These are phyloP conservation scores for Miniopterus natalensis DNA, from an alignment of 2,113 vertebrate genomes.

Conservation along the genomic window DNA sequence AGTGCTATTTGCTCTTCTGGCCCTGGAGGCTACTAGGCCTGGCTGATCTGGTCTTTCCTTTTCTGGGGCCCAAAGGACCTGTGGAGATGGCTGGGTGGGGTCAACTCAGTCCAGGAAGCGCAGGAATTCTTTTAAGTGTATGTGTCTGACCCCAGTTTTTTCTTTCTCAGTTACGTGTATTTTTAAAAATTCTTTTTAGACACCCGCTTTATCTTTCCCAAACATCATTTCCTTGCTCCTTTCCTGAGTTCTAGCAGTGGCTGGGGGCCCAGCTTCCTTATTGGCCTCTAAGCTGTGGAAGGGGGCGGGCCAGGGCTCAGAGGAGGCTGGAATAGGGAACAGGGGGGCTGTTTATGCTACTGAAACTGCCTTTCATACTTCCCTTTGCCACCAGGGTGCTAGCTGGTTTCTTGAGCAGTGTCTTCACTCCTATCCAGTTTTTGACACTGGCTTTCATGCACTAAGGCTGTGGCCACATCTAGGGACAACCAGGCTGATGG, in stretches of 20 bases:
- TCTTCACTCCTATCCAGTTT: slow-evolving; percentile 61
- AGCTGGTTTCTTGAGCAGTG: slow-evolving; percentile 55
- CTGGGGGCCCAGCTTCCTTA: slow-evolving; percentile 80
- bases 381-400: slow-evolving; percentile 61
- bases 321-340: slow-evolving; percentile 74
- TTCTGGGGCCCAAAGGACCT: slow-evolving; percentile 57
- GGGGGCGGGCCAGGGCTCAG: slow-evolving; percentile 68
- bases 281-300: slow-evolving; percentile 73
- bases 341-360: slow-evolving; percentile 70
- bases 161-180: slow-evolving; percentile 82
- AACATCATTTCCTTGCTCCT: slow-evolving; percentile 92
- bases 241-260: slow-evolving; percentile 83
- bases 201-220: slow-evolving; percentile 92
- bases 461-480: background rate
- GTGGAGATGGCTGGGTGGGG: slow-evolving; percentile 74
- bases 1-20: background rate
- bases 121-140: slow-evolving; percentile 85
- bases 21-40: slow-evolving; percentile 37
- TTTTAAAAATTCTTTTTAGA: slow-evolving; percentile 85
- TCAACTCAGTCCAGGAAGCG: slow-evolving; percentile 80
- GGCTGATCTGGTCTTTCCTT: slow-evolving; percentile 50
- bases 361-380: slow-evolving; percentile 72
- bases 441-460: slow-evolving; percentile 42
- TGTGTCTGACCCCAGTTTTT: slow-evolving; percentile 78
- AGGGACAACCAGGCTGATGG: background rate